These are phyloP conservation scores for Sandelia bainsii DNA, from an alignment of 2,797 vertebrate species.

Conservation along the genomic window DNA sequence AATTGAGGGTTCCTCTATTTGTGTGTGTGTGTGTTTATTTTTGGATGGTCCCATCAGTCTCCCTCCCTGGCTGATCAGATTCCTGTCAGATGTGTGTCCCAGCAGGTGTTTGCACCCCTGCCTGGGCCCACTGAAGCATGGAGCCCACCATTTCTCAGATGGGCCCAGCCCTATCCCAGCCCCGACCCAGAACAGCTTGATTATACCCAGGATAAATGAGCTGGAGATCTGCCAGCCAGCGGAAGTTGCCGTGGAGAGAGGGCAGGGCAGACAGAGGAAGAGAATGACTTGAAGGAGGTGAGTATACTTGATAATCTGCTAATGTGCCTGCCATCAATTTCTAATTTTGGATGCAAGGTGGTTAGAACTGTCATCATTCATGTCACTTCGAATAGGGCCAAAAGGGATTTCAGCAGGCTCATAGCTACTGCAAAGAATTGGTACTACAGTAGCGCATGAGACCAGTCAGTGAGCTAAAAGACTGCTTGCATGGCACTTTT, in stretches of 20 bases:
- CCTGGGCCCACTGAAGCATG: constrained; percentile 59
- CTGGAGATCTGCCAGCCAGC: constrained; percentile 71
- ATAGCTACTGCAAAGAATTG: constrained; percentile 37
- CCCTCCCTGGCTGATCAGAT: constrained; percentile 70
- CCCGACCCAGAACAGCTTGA: constrained; percentile 72
- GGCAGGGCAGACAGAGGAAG: constrained; percentile 50
- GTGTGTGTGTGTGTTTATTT: constrained; percentile 20
- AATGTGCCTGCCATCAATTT: constrained; percentile 77
- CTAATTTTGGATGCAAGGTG: constrained; percentile 72
- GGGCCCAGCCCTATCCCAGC: constrained; percentile 28
- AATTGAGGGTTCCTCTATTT: constrained; percentile 27
- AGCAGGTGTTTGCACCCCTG: constrained; percentile 71
- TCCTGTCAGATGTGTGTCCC: constrained; percentile 66
- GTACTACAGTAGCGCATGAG: constrained; percentile 39
- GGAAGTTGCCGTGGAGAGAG: constrained; percentile 45
- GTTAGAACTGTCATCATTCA: constrained; percentile 62
- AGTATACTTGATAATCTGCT: constrained; percentile 78
- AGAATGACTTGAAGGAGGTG: constrained; percentile 53
- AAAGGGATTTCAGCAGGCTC: constrained; percentile 50
- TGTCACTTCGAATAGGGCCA: constrained; percentile 47
- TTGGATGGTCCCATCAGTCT: constrained; percentile 52
- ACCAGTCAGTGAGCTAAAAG: constrained; percentile 39
- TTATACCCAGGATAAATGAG: constrained; percentile 76
- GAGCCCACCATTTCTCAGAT: constrained; percentile 70
- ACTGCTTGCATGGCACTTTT: not conserved